phyloP scores from a whole-genome alignment of 2,797 vertebrate species.

The Sciurus carolinensis region DNA sequence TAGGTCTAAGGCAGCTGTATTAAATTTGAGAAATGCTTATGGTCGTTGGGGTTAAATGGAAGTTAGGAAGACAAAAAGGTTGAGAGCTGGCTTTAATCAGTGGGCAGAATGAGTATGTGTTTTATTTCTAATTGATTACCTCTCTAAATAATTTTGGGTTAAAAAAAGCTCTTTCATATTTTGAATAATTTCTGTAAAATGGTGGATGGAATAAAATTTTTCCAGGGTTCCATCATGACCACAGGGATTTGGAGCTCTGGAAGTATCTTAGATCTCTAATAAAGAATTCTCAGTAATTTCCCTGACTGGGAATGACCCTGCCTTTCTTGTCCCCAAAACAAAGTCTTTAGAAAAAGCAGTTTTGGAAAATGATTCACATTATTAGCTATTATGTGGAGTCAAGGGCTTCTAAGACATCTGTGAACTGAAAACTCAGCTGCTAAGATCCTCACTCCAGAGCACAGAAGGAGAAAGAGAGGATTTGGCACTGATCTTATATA shows the following conservation, averaged over 20 bases:
- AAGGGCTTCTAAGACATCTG: background rate
- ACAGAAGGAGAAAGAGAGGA: background rate
- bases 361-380: background rate
- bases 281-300: background rate
- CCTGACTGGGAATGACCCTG: background rate
- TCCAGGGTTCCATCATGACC: background rate
- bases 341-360: background rate
- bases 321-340: background rate
- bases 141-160: background rate
- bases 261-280: background rate
- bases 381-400: background rate
- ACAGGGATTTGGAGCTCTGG: background rate
- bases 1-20: background rate
- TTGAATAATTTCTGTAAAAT: conserved; percentile 41
- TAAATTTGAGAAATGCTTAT: background rate
- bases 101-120: background rate
- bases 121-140: background rate
- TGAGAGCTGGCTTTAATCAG: background rate
- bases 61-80: background rate
- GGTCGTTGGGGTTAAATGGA: background rate
- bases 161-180: background rate
- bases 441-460: background rate
- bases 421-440: background rate
- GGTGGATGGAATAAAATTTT: background rate
- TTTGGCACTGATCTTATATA: background rate